Base-by-base conservation (phyloP, 2,888 invertebrate species). In the Mycogona germanica region DNA sequence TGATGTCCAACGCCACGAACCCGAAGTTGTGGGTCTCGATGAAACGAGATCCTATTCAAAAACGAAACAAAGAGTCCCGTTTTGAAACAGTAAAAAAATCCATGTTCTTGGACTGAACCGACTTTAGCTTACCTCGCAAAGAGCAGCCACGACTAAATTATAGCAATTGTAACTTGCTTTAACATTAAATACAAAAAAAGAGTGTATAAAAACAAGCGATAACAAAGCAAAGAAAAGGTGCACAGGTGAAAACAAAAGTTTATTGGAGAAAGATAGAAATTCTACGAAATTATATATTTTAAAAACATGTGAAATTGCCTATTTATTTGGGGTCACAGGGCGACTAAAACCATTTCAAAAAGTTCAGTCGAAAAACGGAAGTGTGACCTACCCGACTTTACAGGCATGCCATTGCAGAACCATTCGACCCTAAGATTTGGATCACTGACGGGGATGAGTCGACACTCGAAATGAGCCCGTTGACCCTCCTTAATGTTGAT, bases 21-120 rank as follows among this genome's bases (percentile, higher is more conserved):
- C 97, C 97, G 68, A 98, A 97, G 72, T 91, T 96, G 66, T 93
- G 88, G 7, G 91, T 89, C 72, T 95, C 91, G 12, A 88, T 87
- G 69, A 96, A 97, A 63, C 97, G 80, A 6, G 93, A 92, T 40
- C 95, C 75, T 68, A 55, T 23, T 54, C 42, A 28, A 28, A 51
- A 35, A 48, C n/a, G 30, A 41, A 30, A 44, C 19, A 29, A 32
- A 42, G 23, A 42, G 3, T n/a, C 2, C 23, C 26, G 26, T 2
- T 44, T 9, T 25, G 44, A 44, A 44, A 25, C 21, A 44, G 6
- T 3, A 44, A 4, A n/a, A n/a, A n/a, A n/a, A 21, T 38, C 1
- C 1, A 38, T 23, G 25, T 45, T 45, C 6, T 45, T 14, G n/a
- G n/a, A n/a, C 26, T 9, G 17, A 44, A 44, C 25, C 21, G 26